A percentile compares a stretch with the other conserved stretches of the same genome.
Evolutionary conservation across 1,140 invertebrate species (phyloP).

Genomic region (Diplogasteroides magnus): DNA sequence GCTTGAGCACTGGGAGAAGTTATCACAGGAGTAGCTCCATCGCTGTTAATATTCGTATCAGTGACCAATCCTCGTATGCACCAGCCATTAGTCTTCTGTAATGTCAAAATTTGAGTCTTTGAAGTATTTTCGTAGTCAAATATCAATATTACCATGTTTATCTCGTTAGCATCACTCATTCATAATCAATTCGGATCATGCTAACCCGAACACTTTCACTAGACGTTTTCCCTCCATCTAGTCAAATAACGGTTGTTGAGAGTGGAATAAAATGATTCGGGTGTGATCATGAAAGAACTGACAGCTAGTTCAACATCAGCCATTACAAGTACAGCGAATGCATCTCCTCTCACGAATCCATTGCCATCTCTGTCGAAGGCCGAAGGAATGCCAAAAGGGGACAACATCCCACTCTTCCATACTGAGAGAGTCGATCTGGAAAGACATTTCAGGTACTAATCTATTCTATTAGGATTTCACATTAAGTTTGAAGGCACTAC

Average conservation of each 20-base stretch:
- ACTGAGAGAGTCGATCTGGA: neutral
- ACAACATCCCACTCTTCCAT: neutral
- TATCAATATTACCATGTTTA: neutral
- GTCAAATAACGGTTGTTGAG: no score
- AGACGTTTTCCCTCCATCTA: no score
- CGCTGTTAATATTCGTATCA: neutral
- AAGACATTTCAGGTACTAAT: neutral
- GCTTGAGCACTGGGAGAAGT: neutral
- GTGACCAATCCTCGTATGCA: neutral
- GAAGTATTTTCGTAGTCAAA: neutral
- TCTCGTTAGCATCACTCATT: no score
- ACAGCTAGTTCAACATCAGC: neutral
- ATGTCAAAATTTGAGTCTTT: no score
- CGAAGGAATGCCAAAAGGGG: neutral
- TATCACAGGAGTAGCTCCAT: neutral
- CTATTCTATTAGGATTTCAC: neutral
- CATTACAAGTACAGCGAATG: neutral
- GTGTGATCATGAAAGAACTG: no score
- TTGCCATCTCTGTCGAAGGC: neutral
- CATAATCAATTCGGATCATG: no score
- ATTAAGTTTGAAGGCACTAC: neutral
- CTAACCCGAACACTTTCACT: no score
- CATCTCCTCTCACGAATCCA: neutral
- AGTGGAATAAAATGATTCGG: no score
- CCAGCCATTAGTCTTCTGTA: neutral